phyloP scores from a whole-genome alignment of 2,797 vertebrate genomes.

The Salarias fasciatus region DNA sequence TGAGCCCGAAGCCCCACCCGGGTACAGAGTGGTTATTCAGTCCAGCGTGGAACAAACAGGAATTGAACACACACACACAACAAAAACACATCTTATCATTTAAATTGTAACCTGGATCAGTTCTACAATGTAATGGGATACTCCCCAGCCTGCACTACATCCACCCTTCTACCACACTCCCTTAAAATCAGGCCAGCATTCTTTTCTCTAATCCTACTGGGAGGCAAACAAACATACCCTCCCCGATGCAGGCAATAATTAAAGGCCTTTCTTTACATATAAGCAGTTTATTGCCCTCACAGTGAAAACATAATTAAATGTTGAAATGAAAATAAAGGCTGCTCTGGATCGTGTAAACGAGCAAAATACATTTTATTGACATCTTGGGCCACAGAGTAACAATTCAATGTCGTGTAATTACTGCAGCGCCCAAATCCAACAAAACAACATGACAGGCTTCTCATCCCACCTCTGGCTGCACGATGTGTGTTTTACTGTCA shows the following conservation, averaged over 20 bases:
- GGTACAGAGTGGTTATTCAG: too few species aligned
- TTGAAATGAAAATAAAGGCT: neutral
- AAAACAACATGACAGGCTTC: conserved; percentile 15
- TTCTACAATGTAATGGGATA: too few species aligned
- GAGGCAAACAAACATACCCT: too few species aligned
- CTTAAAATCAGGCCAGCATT: too few species aligned
- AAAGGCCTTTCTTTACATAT: neutral
- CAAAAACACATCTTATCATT: too few species aligned
- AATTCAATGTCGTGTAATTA: conserved; percentile 23
- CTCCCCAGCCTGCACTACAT: too few species aligned
- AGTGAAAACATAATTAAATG: neutral
- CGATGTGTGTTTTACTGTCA: conserved; percentile 19
- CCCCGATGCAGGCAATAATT: neutral
- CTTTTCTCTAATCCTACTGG: too few species aligned
- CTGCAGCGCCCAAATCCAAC: neutral
- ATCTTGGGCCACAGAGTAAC: conserved; percentile 7
- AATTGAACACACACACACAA: too few species aligned
- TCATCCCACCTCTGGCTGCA: conserved; percentile 22
- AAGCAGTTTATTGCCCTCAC: neutral
- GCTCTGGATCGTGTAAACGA: neutral
- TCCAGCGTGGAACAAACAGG: too few species aligned
- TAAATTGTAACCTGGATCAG: too few species aligned
- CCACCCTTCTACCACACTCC: too few species aligned
- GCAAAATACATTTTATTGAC: neutral
- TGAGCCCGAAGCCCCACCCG: neutral